Evolutionary conservation across 2,113 vertebrate species (phyloP), one percentile per base, ranked within the genome.

Genomic region (Nicator chloris): DNA sequence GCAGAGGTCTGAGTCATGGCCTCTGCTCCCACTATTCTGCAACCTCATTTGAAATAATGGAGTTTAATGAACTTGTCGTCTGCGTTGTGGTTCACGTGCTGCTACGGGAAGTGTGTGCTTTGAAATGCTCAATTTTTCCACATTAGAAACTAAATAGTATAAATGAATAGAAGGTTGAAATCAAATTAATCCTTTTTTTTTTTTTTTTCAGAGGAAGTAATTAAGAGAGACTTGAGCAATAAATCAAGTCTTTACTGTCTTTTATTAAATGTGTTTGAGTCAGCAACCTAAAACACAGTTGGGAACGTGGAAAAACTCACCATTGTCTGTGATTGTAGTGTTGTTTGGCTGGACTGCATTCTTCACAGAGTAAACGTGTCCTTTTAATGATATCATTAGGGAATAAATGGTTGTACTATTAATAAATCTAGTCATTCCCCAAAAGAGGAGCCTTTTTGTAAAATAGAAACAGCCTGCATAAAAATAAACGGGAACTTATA

Each of bases 51-150:
- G 27, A 87, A 83, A 63, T 83, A 89, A 81, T 79, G 35, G n/a
- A 71, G 31, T 76, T 79, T 49, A 88, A 76, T 49, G 42, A 92
- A 76, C 69, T 82, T 54, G 51, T 79, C 6, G 3, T 57, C 57
- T 77, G 23, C 4, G 0, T 11, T 50, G 66, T 75, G 39, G 63
- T 47, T 76, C 68, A 11, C 0, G 0, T 26, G 11, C 69, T 81
- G 23, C 59, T 54, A 18, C 3, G 13, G n/a, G 17, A 66, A 81
- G 39, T 33, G 28, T 39, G 31, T 3, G 21, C 70, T 59, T 82
- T 69, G 30, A 72, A 69, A 53, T 65, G 33, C 33, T 47, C 54
- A 50, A 7, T 22, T 54, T 84, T 83, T 90, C 65, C 6, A 22
- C 21, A 45, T 86, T 66, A 50, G 72, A 88, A 86, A 45, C 22